Evolutionary conservation across 2,888 invertebrate species (phyloP).

Genomic region (Schizaphis graminum): DNA sequence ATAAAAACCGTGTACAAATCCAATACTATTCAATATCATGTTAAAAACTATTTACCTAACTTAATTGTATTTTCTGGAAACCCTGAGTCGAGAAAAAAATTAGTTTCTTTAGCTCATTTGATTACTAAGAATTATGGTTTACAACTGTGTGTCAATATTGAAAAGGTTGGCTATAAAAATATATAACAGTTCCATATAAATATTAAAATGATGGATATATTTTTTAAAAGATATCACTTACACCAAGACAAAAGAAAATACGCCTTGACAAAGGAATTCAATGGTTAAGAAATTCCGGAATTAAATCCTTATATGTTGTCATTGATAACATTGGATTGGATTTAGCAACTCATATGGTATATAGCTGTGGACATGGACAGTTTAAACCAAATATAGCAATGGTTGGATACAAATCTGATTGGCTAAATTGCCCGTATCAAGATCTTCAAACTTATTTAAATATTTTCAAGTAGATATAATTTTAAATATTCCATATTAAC

Average conservation of each 20-base stretch:
- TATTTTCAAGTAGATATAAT: slow-evolving; percentile 87
- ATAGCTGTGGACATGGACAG: slow-evolving; percentile 95
- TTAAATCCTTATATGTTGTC: slow-evolving; percentile 92
- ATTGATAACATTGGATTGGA: slow-evolving; percentile 84
- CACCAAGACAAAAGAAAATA: background rate
- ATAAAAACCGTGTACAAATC: slow-evolving; percentile 89
- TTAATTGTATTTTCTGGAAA: slow-evolving; percentile 90
- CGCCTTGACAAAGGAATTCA: slow-evolving; percentile 17
- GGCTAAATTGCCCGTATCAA: slow-evolving; percentile 83
- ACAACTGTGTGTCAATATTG: slow-evolving; percentile 92
- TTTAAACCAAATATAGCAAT: slow-evolving; percentile 93
- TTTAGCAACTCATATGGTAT: slow-evolving; percentile 87
- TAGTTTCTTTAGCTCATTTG: slow-evolving; percentile 92
- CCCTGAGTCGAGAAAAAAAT: slow-evolving; percentile 88
- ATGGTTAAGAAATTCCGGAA: slow-evolving; percentile 74
- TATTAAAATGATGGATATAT: background rate
- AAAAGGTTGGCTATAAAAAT: slow-evolving; percentile 75
- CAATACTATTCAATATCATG: slow-evolving; percentile 92
- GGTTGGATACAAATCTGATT: slow-evolving; percentile 95
- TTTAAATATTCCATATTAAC: slow-evolving; percentile 70
- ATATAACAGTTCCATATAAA: background rate
- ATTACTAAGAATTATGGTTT: slow-evolving; percentile 93
- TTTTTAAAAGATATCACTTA: background rate
- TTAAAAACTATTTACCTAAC: slow-evolving; percentile 92
- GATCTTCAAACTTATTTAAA: slow-evolving; percentile 92